Base-by-base conservation (phyloP, 1,140 invertebrate genomes). In the Cherax quadricarinatus region DNA sequence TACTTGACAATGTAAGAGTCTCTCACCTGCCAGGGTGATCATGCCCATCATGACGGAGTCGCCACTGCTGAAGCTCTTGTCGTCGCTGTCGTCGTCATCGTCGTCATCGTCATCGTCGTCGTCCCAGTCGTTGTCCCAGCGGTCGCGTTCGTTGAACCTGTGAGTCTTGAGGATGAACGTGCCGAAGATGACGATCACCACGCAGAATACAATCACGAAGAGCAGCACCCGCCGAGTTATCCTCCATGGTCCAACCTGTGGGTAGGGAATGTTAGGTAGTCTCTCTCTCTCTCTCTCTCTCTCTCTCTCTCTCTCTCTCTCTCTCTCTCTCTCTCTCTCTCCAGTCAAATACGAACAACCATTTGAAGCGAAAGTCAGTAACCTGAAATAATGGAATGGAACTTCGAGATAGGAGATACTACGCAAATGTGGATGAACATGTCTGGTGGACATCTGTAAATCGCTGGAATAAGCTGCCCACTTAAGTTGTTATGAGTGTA, bases 141-240 rank as follows among this genome's bases (percentile, higher is more conserved):
- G 82, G 30, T 83, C 57, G 75, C 86, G 75, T 48, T 70, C 86
- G 60, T 89, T 83, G 75, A 93, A 93, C 12, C 78, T 82, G 90
- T 93, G 93, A 3, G 93, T 93, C 83, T 93, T 89, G 41, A 93
- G 91, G 82, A 92, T 92, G 81, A 93, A 66, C 6, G 75, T 82
- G 85, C 93, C 93, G 88, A 93, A 93, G 51, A 84, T 82, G 24
- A 93, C 57, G 83, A 93, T 75, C 53, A 92, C 86, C 3, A 89
- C 41, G 75, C 90, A 88, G 86, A 93, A 93, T 16, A 92, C 89
- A 21, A 89, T 83, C 57, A 93, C 89, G 88, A 93, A 93, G 0
- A 93, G 83, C 41, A 93, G 83, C 7, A 91, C 89, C n/a, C 86
- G 80, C 5, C 93, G 85, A 9, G 93, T 91, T 5, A 93, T 83